Conservation (phyloP, 2,797 vertebrate species). For the Pelobates cultripes region DNA sequence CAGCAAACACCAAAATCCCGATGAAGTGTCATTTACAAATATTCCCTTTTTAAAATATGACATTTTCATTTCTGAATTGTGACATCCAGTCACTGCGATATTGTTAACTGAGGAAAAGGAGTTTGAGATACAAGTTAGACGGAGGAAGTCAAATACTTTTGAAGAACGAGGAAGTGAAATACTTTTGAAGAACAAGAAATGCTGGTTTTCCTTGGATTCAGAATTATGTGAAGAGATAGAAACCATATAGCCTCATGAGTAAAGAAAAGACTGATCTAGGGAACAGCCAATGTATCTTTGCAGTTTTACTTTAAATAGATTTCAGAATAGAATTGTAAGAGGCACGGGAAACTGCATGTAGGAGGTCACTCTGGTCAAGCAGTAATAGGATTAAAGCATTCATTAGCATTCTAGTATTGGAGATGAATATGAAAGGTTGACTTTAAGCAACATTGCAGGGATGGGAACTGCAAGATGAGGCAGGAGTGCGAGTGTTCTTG, state of each 20-base stretch:
- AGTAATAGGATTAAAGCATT: neutral
- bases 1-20: neutral
- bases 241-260: neutral
- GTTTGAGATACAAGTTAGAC: neutral
- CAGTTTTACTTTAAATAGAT: neutral
- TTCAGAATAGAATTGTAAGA: neutral
- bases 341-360: neutral
- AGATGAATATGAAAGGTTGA: neutral
- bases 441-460: neutral
- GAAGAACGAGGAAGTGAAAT: neutral
- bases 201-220: neutral
- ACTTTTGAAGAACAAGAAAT: conserved; percentile 2
- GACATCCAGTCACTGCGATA: neutral
- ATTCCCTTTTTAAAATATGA: neutral
- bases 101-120: neutral
- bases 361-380: conserved; percentile 1
- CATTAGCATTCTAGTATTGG: neutral
- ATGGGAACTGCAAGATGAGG: no score
- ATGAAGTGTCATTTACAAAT: neutral
- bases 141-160: neutral
- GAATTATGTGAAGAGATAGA: neutral
- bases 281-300: neutral
- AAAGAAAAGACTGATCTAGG: neutral
- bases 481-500: no score
- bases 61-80: neutral